Evolutionary conservation across 2,113 vertebrate genomes (phyloP).

Genomic region (Phalacrocorax brasilianus): DNA sequence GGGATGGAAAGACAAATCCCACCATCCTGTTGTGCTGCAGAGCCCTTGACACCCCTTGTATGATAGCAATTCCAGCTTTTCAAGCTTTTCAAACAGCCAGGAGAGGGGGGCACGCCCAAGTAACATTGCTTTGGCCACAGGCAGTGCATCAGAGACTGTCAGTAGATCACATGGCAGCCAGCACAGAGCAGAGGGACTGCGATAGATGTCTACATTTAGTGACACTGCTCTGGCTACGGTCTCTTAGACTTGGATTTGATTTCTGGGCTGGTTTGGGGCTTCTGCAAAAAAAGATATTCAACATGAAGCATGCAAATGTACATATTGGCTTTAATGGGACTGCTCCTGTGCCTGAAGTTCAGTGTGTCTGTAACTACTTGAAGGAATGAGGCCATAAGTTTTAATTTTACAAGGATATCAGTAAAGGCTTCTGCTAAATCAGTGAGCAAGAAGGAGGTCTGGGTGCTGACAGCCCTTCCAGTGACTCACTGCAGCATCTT

Average conservation of each 20-base stretch:
- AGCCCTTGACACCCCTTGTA: background rate
- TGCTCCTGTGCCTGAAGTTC: fast-evolving
- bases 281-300: background rate
- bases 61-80: fast-evolving
- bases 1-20: background rate
- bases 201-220: background rate
- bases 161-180: fast-evolving
- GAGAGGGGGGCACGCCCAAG: background rate
- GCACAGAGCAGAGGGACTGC: background rate
- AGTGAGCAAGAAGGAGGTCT: background rate
- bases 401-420: background rate
- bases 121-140: background rate
- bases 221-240: background rate
- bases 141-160: background rate
- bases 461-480: background rate
- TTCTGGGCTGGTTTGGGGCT: background rate
- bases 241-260: background rate
- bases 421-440: background rate
- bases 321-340: background rate
- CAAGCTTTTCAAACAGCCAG: background rate
- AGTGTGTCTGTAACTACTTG: background rate
- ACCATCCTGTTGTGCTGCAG: background rate
- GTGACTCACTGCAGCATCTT: background rate
- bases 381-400: background rate
- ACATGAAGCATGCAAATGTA: background rate